phyloP scores from a whole-genome alignment of 2,797 vertebrate genomes.

The Xenentodon cancila region DNA sequence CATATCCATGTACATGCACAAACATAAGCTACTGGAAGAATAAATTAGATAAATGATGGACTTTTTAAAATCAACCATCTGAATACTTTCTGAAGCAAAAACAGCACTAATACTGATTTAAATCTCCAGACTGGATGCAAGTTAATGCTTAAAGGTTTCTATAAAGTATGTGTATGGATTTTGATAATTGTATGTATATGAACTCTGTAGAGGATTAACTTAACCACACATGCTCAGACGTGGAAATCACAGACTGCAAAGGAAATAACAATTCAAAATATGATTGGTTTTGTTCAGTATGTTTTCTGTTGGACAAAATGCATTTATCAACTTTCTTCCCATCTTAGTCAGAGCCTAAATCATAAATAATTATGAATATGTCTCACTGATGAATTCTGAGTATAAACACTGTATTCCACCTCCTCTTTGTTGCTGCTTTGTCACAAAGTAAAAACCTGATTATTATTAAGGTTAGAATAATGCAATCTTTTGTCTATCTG shows the following conservation, averaged over 20 bases:
- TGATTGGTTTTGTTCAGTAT: background rate
- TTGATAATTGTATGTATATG: background rate
- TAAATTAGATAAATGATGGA: too few relatives aligned
- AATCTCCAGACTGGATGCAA: too few relatives aligned
- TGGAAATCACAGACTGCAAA: background rate
- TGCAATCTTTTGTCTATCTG: too few relatives aligned
- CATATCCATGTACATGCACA: background rate
- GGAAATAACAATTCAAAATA: background rate
- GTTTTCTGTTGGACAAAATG: background rate
- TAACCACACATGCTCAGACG: background rate
- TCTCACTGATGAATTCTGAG: too few relatives aligned
- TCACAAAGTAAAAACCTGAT: too few relatives aligned
- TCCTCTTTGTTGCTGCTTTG: too few relatives aligned
- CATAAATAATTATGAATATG: too few relatives aligned
- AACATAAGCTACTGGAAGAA: constrained; percentile 5
- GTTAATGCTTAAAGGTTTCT: constrained; percentile 1
- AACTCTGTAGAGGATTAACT: constrained; percentile 9
- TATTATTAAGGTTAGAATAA: too few relatives aligned
- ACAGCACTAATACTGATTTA: too few relatives aligned
- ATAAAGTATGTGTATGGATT: background rate
- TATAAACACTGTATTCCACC: too few relatives aligned
- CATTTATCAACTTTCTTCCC: background rate
- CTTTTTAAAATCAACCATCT: background rate
- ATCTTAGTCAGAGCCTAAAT: too few relatives aligned
- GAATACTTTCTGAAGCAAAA: background rate